Conservation (phyloP, 2,113 vertebrate genomes). For the Nanorana parkeri region DNA sequence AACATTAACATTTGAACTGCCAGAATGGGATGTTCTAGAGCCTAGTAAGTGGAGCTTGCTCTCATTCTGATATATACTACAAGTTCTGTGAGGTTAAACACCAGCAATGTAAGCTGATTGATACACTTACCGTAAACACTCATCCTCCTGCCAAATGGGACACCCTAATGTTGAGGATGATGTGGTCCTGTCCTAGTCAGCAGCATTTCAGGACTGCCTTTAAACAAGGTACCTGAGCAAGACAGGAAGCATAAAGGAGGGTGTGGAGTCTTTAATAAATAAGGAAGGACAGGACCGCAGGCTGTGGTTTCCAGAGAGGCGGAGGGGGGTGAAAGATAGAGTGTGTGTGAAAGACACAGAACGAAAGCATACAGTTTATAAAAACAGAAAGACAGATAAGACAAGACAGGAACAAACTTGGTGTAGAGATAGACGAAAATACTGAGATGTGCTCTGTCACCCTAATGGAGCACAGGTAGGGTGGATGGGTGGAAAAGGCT, state of each 20-base stretch:
- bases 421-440: not conserved
- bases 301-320: conserved; percentile 47
- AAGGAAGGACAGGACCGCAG: conserved; percentile 50
- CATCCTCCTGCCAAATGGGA: not conserved
- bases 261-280: conserved; percentile 53
- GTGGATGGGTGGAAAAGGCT: not conserved
- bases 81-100: no score
- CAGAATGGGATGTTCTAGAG: not conserved
- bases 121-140: not conserved
- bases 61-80: not conserved
- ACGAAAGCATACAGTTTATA: conserved; percentile 14
- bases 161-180: not conserved
- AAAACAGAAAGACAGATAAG: conserved; percentile 25
- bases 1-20: not conserved
- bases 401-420: not conserved
- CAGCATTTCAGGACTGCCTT: conserved; percentile 16
- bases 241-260: conserved; percentile 51
- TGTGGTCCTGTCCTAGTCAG: conserved; percentile 11
- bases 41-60: not conserved
- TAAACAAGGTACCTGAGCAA: conserved; percentile 33
- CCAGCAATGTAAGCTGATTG: not conserved
- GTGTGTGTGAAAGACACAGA: conserved; percentile 14
- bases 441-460: not conserved
- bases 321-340: conserved; percentile 18
- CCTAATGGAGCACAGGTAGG: not conserved